Evolutionary conservation across 2,113 vertebrate species (phyloP).

Genomic region (Dryoscopus gambensis): DNA sequence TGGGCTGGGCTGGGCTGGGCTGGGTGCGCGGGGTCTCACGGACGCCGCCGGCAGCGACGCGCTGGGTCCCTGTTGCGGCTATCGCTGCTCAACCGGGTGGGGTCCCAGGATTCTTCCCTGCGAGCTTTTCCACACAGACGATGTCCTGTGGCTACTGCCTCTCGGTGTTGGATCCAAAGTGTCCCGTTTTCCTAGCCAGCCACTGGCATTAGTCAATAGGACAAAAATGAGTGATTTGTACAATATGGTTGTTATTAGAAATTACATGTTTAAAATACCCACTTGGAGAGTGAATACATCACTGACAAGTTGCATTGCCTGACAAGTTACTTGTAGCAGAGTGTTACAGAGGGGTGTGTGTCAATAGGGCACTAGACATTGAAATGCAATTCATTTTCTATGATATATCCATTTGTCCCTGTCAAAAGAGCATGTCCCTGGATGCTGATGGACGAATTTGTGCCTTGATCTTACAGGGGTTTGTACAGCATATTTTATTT

Average conservation of each 20-base stretch:
- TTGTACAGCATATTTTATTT: background rate
- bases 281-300: background rate
- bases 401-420: background rate
- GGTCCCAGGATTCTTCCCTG: background rate
- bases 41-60: background rate
- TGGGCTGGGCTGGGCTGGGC: background rate
- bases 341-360: background rate
- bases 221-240: background rate
- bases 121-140: fast-evolving
- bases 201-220: background rate
- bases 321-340: background rate
- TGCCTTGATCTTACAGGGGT: background rate
- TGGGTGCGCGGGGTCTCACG: fast-evolving
- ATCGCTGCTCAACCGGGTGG: background rate
- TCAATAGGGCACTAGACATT: background rate
- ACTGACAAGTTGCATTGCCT: background rate
- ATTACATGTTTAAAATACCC: background rate
- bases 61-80: background rate
- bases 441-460: background rate
- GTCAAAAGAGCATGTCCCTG: background rate
- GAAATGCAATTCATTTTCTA: background rate
- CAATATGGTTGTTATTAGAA: background rate
- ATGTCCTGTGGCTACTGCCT: background rate
- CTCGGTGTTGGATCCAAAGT: background rate
- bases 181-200: background rate